A percentile compares a stretch with the other conserved stretches of the same genome.
Conservation (phyloP, 2,888 invertebrate species). For the Drepana falcataria region DNA sequence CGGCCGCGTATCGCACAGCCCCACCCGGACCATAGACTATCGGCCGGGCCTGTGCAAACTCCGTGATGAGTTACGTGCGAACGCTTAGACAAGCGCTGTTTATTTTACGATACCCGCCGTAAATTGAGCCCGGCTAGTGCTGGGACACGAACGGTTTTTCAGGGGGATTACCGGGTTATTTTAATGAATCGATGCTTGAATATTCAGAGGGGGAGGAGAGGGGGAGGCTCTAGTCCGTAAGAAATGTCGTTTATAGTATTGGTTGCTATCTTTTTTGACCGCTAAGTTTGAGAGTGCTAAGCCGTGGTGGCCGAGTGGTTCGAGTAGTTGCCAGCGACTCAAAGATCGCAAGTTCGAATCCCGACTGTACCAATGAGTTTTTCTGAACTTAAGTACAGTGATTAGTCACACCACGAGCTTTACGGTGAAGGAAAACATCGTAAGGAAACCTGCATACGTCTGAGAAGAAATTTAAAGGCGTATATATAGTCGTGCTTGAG, state of each 20-base stretch:
- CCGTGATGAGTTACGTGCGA: constrained; percentile 47
- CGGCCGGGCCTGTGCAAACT: constrained; percentile 40
- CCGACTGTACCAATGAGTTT: no score
- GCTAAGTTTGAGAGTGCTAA: no score
- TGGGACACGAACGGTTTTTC: neutral
- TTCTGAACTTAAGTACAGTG: no score
- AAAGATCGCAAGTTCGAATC: no score
- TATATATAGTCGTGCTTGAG: no score
- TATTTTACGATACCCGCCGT: constrained; percentile 11
- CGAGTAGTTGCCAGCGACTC: no score
- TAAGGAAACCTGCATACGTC: no score
- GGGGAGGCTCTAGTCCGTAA: neutral
- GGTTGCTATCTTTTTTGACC: no score
- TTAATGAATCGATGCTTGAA: neutral
- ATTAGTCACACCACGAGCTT: no score
- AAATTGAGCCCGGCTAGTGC: constrained; percentile 4
- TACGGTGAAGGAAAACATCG: no score
- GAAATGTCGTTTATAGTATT: neutral
- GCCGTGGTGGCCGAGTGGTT: no score
- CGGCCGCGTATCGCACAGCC: constrained; percentile 17
- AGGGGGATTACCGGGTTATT: constrained; percentile 1
- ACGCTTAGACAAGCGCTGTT: constrained; percentile 30
- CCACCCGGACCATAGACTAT: constrained; percentile 24
- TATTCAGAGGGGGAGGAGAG: neutral
- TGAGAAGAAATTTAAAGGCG: no score